Conservation (phyloP, 1,140 invertebrate genomes). For the Drosophila sulfurigaster region DNA sequence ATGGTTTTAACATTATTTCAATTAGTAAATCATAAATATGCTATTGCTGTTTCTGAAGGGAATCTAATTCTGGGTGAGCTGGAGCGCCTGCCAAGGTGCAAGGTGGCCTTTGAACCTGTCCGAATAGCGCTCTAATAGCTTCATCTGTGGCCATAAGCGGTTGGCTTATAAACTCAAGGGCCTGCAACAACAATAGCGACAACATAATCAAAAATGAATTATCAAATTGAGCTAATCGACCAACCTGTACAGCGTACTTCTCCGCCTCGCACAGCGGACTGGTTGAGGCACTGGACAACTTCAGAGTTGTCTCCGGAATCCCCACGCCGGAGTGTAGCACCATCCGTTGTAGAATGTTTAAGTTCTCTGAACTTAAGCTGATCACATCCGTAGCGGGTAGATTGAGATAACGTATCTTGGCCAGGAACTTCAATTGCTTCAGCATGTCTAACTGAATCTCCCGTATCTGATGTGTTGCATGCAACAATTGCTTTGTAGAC, state of each 20-base stretch:
- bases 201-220: background rate
- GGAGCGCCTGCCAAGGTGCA: constrained; percentile 23
- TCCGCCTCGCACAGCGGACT: constrained; percentile 81
- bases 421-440: constrained; percentile 86
- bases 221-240: background rate
- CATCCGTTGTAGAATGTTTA: constrained; percentile 80
- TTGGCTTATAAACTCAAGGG: constrained; percentile 79
- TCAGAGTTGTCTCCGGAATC: constrained; percentile 73
- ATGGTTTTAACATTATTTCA: no score
- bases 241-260: constrained; percentile 81
- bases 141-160: constrained; percentile 82
- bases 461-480: constrained; percentile 90
- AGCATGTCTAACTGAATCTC: constrained; percentile 90
- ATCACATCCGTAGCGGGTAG: constrained; percentile 84
- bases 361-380: constrained; percentile 83
- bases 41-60: background rate
- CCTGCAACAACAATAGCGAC: constrained; percentile 38
- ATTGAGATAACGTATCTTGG: constrained; percentile 74
- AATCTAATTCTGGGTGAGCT: background rate
- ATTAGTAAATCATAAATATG: no score
- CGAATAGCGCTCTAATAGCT: constrained; percentile 79
- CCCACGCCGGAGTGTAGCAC: constrained; percentile 80
- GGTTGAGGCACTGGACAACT: constrained; percentile 66
- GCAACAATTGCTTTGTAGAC: constrained; percentile 90
- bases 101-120: constrained; percentile 73